Evolutionary conservation across 37 sponge, comb jelly and placozoan species (phyloP), one percentile per base, ranked within the genome.

Genomic region (Halisarca cf. caerulea): DNA sequence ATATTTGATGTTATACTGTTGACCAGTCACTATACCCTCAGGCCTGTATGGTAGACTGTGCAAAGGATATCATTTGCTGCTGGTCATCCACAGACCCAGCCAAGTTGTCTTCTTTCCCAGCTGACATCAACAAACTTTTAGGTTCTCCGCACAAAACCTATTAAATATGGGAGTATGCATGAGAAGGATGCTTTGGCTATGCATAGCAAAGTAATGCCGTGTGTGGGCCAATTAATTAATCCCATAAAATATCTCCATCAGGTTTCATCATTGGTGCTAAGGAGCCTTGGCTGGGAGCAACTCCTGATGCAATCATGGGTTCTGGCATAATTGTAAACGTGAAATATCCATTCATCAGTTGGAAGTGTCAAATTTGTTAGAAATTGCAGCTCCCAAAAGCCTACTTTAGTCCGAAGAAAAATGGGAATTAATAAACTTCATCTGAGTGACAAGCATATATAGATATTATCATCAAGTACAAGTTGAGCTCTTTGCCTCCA

Each of bases 391-490:
- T 40, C 24, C 79, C 18, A 36, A 78, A 78, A 30, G 35, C 20
- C 71, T 35, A 32, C 2, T 69, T 69, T 69, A 35, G 71, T 14
- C 33, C 7, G 71, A 32, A 69, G 71, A 69, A 69, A 36, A 69
- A 32, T 69, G 35, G 33, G 71, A 69, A 69, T 35, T n/a, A n/a
- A n/a, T n/a, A 36, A 36, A 69, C 71, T 69, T 69, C 71, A 36
- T 3, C 71, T 69, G 71, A 69, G 71, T 69, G 5, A 32, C 4
- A 78, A 47, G 53, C 79, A 78, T 78, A 44, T n/a, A n/a, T n/a
- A n/a, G 28, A 27, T 78, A 78, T 47, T 78, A 78, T 30, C 79
- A 78, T 78, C 79, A 78, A 8, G 79, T 78, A n/a, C 79, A 78
- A 30, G 79, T 78, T 5, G 51, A 78, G 79, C 79, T 78, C 47